These are phyloP conservation scores for Bombus waltoni DNA, from an alignment of 1,140 invertebrate genomes.

Conservation along the genomic window DNA sequence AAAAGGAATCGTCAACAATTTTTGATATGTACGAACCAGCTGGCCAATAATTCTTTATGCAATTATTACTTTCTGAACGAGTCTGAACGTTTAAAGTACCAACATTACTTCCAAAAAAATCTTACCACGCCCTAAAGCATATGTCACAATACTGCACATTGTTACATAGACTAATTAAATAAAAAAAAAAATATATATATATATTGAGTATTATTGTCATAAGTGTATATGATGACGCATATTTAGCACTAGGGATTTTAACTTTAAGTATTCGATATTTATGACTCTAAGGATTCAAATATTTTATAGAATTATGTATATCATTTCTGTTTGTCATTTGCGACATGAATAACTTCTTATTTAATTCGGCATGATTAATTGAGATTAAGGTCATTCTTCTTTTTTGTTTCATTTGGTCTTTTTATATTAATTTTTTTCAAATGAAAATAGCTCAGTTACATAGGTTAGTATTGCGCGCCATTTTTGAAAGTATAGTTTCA, in stretches of 20 bases:
- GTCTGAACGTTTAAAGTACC: not conserved
- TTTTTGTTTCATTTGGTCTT: not conserved
- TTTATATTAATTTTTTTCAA: not conserved
- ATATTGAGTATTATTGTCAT: too few relatives aligned
- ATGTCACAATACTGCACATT: not conserved
- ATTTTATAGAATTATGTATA: not conserved
- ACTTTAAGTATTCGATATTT: not conserved
- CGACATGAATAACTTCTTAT: not conserved
- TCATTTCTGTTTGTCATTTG: not conserved
- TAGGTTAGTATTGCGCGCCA: not conserved
- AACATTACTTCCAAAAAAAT: not conserved
- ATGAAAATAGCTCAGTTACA: not conserved
- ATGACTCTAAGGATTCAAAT: not conserved
- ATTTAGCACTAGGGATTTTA: not conserved
- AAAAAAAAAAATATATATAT: not conserved
- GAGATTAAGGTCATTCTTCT: not conserved
- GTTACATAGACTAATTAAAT: not conserved
- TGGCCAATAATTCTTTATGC: not conserved
- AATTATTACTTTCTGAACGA: not conserved
- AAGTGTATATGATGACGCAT: not conserved
- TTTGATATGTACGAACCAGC: not conserved
- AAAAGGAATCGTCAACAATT: not conserved
- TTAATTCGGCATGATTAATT: not conserved
- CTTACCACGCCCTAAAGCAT: not conserved
- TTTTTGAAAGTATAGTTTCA: not conserved